Conservation (phyloP, 2,888 invertebrate species). For the Idaea biselata region DNA sequence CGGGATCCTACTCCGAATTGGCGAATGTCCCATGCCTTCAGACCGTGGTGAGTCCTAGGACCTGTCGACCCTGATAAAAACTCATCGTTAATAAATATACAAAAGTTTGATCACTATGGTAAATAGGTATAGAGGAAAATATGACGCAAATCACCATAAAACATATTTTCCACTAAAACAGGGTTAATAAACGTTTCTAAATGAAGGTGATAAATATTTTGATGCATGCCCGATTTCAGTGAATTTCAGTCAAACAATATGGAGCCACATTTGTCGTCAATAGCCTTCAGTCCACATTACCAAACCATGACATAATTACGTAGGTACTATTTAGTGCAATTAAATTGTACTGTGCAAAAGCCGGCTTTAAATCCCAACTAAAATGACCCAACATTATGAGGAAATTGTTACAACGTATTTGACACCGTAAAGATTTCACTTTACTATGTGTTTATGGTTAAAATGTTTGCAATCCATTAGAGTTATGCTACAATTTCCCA, state of each 20-base stretch:
- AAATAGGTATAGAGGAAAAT: no score
- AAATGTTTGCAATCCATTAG: constrained; percentile 38
- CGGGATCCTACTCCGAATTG: no score
- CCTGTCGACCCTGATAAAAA: no score
- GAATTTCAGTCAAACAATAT: background rate
- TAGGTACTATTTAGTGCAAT: background rate
- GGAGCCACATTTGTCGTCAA: background rate
- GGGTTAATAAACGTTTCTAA: no score
- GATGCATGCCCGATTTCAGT: background rate
- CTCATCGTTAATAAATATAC: no score
- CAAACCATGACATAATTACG: no score
- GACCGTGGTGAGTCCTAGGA: no score
- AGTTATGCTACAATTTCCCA: constrained; percentile 54
- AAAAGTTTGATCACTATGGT: no score
- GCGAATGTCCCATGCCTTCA: no score
- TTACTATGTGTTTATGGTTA: constrained; percentile 25
- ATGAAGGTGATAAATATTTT: no score
- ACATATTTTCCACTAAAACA: no score
- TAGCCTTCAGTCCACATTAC: background rate
- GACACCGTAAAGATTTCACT: background rate
- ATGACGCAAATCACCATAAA: no score
- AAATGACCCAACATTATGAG: background rate
- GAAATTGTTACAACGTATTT: background rate
- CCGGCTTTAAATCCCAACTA: background rate
- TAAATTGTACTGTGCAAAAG: background rate